Evolutionary conservation across 2,797 vertebrate species (phyloP), one percentile per base, ranked within the genome.

Genomic region (Periophthalmus magnuspinnatus): DNA sequence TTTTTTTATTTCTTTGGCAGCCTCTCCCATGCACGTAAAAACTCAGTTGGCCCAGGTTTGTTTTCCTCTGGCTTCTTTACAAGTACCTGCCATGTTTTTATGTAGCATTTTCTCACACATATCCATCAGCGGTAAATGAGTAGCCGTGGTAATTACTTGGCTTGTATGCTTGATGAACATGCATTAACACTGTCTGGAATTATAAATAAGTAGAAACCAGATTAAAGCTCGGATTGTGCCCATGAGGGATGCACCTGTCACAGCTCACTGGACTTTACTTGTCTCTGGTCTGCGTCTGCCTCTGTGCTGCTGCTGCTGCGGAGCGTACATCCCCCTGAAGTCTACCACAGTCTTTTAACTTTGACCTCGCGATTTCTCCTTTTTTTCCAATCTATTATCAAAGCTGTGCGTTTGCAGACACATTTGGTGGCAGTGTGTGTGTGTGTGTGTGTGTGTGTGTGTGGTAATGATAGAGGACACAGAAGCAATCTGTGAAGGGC

Each of bases 121-220:
- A 86, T 86, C 71, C 71, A 84, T 90, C 85, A 82, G 82, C 77
- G 60, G 72, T 54, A 64, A 85, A 74, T 70, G 10, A 86, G 76
- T 33, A 67, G 65, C 5, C 9, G 56, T 70, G 68, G 48, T 82
- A 87, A 86, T 88, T 81, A 83, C 66, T 54, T n/a, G 28, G 59
- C 38, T 22, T 76, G 72, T 76, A 75, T 68, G 82, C 81, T 78
- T 73, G 70, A 56, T 34, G 19, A 78, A 68, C 48, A 65, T 66
- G 70, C 69, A 76, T 74, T 65, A 76, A 59, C 74, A 68, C 62
- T 56, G 52, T 66, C 58, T 50, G 17, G 76, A 70, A 74, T 81
- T 76, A 65, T 70, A 79, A 77, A 80, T 72, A 82, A 76, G 75
- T 73, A 76, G 61, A 72, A 86, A 74, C 70, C 62, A 80, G 69